These are phyloP conservation scores for Gallinago undulata DNA, from an alignment of 2,113 vertebrate species.

Conservation along the genomic window DNA sequence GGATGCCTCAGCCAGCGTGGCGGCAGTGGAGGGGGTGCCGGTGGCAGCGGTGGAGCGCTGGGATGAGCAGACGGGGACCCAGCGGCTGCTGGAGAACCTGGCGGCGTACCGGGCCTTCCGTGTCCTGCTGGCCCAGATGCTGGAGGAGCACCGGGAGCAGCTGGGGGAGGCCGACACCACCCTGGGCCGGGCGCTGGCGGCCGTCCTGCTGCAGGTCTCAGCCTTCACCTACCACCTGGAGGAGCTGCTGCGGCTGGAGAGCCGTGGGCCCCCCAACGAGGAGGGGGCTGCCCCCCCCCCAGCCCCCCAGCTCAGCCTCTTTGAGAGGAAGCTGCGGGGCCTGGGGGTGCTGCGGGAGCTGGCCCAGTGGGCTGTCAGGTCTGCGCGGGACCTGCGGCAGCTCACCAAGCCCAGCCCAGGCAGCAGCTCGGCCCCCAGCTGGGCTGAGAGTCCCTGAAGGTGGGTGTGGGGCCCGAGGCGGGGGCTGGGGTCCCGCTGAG, in stretches of 20 bases:
- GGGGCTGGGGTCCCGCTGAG: not conserved
- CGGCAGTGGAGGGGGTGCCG: conserved; percentile 64
- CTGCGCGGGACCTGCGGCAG: conserved; percentile 67
- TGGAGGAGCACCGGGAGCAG: conserved; percentile 72
- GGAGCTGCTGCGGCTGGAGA: conserved; percentile 71
- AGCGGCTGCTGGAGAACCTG: conserved; percentile 73
- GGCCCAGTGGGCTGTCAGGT: conserved; percentile 72
- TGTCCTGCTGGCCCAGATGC: conserved; percentile 62
- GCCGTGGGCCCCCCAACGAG: not conserved
- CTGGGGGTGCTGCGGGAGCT: conserved; percentile 76
- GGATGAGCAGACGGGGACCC: conserved; percentile 65
- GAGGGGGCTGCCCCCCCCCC: not conserved
- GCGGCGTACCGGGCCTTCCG: conserved; percentile 74
- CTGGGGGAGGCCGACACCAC: conserved; percentile 38
- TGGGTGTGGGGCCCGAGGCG: rapidly evolving
- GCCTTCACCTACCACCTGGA: conserved; percentile 73
- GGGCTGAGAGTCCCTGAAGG: not conserved
- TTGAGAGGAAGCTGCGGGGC: conserved; percentile 74
- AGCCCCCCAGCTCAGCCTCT: not conserved
- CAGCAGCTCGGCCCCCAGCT: not conserved
- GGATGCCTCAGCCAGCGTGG: conserved; percentile 49
- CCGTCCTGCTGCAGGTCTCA: conserved; percentile 69
- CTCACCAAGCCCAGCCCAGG: conserved; percentile 36
- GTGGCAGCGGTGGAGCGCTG: conserved; percentile 58
- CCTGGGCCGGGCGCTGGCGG: conserved; percentile 62